Evolutionary conservation across 2,797 vertebrate species (phyloP), one percentile per base, ranked within the genome.

Genomic region (Amphiprion clarkii): DNA sequence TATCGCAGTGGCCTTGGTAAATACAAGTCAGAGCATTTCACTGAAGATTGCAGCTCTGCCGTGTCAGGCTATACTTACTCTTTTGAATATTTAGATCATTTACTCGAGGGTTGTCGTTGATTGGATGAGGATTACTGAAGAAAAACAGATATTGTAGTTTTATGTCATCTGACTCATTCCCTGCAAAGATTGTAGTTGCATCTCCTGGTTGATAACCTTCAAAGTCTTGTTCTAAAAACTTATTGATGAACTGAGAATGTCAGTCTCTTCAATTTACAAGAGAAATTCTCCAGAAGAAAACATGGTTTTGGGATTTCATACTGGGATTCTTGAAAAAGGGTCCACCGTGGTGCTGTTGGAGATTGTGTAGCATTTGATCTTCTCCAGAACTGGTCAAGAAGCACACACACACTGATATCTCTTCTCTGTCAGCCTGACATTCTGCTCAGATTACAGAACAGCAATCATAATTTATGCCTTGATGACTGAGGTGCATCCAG

Each of bases 391-490:
- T 33, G 3, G 36, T 39, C 39, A 51, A 42, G 40, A 57, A 52
- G 58, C 48, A 61, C 55, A 57, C 12, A 46, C 8, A n/a, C 23
- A 25, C 14, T 19, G 65, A 72, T 76, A 21, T 33, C 36, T 31
- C 25, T 51, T 57, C 13, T 64, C 58, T 36, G 67, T 69, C 79
- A 62, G 16, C 12, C 49, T 58, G 66, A 64, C 60, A 21, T 74
- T 70, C 48, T 66, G 55, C 62, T 78, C 75, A 74, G 44, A 71
- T 79, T 76, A 75, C 65, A 68, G 63, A 82, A 75, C 72, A 79
- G 67, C 78, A 62, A 67, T 78, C 79, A 64, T 88, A 82, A 93
- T 92, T 89, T 91, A 88, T 77, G 64, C 7, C 72, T 74, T 75
- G 74, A 76, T 88, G 90, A 87, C 74, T 74, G 82, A 89, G 79